A percentile compares a stretch with the other conserved stretches of the same genome.
phyloP scores from a whole-genome alignment of 2,888 invertebrate genomes.

The Halictus quadricinctus region DNA sequence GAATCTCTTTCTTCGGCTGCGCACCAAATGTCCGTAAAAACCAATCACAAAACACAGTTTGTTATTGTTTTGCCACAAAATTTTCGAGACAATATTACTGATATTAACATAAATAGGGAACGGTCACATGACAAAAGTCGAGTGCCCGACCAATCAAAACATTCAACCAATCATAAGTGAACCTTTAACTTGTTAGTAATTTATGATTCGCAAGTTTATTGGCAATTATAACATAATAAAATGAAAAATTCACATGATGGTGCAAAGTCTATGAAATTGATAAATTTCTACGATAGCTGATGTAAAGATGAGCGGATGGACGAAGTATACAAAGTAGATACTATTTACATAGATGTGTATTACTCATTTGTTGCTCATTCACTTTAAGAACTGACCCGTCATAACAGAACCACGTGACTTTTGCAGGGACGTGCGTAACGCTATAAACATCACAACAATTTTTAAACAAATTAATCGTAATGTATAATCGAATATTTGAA shows the following conservation, averaged over 20 bases:
- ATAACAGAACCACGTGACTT: constrained; percentile 12
- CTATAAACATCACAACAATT: neutral
- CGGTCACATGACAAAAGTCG: constrained; percentile 76
- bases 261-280: neutral
- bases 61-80: constrained; percentile 79
- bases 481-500: neutral
- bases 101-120: constrained; percentile 75
- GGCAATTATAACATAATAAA: constrained; percentile 3
- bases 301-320: no score
- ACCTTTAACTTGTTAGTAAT: constrained; percentile 26
- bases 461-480: neutral
- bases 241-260: neutral
- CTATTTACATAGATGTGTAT: neutral
- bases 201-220: constrained; percentile 46
- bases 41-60: constrained; percentile 62
- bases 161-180: constrained; percentile 63
- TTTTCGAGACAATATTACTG: constrained; percentile 71
- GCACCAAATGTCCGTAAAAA: constrained; percentile 32
- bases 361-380: neutral
- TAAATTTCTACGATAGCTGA: neutral
- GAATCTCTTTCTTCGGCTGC: constrained; percentile 1
- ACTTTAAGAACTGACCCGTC: neutral
- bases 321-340: neutral
- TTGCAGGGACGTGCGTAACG: neutral
- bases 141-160: constrained; percentile 72